These are phyloP conservation scores for Stenoptilia bipunctidactyla DNA, from an alignment of 2,888 invertebrate species.

Conservation along the genomic window DNA sequence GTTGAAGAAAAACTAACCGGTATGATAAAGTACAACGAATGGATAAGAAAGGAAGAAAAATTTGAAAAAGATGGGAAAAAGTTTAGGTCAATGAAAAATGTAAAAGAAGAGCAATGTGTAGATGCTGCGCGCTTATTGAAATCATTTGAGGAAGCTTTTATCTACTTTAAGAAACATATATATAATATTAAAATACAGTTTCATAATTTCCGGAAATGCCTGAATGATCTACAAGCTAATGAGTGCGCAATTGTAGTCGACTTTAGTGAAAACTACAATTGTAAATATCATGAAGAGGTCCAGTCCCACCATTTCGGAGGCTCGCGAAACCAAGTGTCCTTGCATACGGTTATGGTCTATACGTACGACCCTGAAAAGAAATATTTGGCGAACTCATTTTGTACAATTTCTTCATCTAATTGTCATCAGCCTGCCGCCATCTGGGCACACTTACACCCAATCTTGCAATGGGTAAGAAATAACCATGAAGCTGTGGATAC, in stretches of 20 bases:
- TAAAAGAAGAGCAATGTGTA: no score
- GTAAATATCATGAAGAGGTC: slow-evolving; percentile 3
- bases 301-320: slow-evolving; percentile 5
- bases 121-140: no score
- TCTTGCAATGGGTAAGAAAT: slow-evolving; percentile 3
- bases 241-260: slow-evolving; percentile 1
- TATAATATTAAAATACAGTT: slow-evolving; percentile 6
- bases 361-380: not conserved
- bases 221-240: not conserved
- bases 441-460: slow-evolving; percentile 6
- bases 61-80: no score
- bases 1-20: no score
- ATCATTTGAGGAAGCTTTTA: no score
- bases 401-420: slow-evolving; percentile 1
- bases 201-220: slow-evolving; percentile 1
- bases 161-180: no score
- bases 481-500: not conserved
- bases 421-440: slow-evolving; percentile 5
- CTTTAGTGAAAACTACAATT: no score
- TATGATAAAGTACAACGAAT: no score
- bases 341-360: slow-evolving; percentile 4
- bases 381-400: slow-evolving; percentile 1
- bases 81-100: no score
- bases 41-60: no score
- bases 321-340: no score